Base-by-base conservation (phyloP, 1,140 invertebrate genomes). In the Lordiphosa stackelbergi region DNA sequence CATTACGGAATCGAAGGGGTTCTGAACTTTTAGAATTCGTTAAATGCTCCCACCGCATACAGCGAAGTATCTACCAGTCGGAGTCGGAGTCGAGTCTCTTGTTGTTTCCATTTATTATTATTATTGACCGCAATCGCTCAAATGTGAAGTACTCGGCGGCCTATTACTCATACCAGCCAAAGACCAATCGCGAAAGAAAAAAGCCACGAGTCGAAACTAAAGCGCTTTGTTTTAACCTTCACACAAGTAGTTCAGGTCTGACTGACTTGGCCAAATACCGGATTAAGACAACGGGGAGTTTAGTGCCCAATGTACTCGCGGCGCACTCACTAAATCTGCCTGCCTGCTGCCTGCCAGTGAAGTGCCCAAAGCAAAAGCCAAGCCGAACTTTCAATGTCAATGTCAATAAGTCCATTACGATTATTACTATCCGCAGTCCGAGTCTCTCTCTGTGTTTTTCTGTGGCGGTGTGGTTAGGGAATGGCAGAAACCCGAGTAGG, bases 61-160 rank as follows among this genome's bases (percentile, higher is more conserved):
- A 42, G 59, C 28, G 22, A 48, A 61, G 49, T 53, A 68, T 13
- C 62, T 31, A 31, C 6, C 28, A 31, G 28, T 31, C 28, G 28
- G 28, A 31, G 28, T 31, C 28, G 28, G 28, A 31, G 28, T 31
- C 28, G 54, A 36, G 48, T 40, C 38, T 36, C 28, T 60, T 19
- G 35, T 24, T 48, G 19, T 41, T 37, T 13, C 40, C 13, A 46
- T 12, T 56, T 52, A 38, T 63, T 77, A 85, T 83, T 85, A 38
- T 63, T 77, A 85, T 83, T 85, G 83, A 85, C 83, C 83, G 83
- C 81, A 73, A 85, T 85, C 83, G 83, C 73, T 85, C 73, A 78
- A 73, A 85, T 85, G 83, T 85, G 77, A 85, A 85, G 70, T 79
- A 61, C 57, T 59, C 31, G 47, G 28, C 12, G 61, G 53, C 47